Conservation (phyloP, 2,113 vertebrate genomes). For the Desmodus rotundus region DNA sequence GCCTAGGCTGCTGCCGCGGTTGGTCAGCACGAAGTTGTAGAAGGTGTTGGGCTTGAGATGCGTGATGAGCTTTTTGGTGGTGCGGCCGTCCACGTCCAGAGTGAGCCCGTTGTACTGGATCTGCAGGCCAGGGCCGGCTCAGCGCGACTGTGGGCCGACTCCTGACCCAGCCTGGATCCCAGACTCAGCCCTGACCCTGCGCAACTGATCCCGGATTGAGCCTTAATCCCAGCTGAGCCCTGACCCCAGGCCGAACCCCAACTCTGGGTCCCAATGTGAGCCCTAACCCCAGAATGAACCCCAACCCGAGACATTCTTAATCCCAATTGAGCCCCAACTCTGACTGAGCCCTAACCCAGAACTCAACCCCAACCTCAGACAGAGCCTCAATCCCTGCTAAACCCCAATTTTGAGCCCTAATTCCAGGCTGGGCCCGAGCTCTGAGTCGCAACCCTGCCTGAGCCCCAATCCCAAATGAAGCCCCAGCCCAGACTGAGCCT, state of each 20-base stretch:
- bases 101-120: constrained; percentile 94
- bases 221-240: background rate
- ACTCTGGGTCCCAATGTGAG: no score
- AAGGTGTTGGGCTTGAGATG: constrained; percentile 90
- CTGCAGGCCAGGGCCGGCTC: constrained; percentile 69
- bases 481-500: background rate
- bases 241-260: background rate
- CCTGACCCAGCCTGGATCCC: background rate
- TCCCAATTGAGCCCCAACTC: background rate
- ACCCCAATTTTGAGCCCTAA: no score
- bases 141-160: fast-evolving
- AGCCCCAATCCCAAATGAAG: background rate
- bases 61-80: constrained; percentile 90
- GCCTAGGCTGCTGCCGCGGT: constrained; percentile 88
- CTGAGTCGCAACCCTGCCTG: no score
- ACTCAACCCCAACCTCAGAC: no score
- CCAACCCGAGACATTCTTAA: background rate
- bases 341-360: background rate
- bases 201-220: background rate
- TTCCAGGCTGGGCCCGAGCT: background rate
- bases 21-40: constrained; percentile 92
- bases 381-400: background rate
- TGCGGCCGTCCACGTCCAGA: constrained; percentile 90
- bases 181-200: background rate
- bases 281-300: background rate